A percentile compares a stretch with the other conserved stretches of the same genome.
These are phyloP conservation scores for Drosophila nr. medialis DNA, from an alignment of 2,888 invertebrate genomes.

Conservation along the genomic window DNA sequence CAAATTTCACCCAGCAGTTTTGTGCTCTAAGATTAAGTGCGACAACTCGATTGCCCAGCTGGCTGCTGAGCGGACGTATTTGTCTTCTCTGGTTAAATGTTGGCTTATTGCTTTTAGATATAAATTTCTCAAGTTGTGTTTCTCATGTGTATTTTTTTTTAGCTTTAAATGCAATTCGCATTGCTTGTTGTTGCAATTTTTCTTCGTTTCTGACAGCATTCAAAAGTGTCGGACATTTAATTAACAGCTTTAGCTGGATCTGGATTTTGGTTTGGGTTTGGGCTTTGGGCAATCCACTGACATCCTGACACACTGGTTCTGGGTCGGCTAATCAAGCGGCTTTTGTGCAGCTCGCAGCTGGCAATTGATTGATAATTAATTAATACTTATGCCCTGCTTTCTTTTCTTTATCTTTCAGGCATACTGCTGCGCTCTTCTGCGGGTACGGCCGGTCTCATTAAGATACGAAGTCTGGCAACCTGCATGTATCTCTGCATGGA, in stretches of 20 bases:
- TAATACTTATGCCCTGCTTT: constrained; percentile 56
- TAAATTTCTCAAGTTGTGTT: neutral
- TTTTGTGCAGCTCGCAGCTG: constrained; percentile 42
- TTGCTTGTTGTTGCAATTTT: constrained; percentile 23
- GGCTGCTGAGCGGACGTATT: constrained; percentile 18
- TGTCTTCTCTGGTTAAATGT: constrained; percentile 27
- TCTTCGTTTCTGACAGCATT: constrained; percentile 21
- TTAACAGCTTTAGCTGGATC: constrained; percentile 53
- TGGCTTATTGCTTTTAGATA: constrained; percentile 32
- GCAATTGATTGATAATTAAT: constrained; percentile 74
- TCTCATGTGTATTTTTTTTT: neutral
- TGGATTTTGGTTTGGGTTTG: neutral
- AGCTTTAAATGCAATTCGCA: constrained; percentile 3
- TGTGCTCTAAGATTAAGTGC: constrained; percentile 44
- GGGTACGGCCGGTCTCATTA: constrained; percentile 90
- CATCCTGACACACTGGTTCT: constrained; percentile 64
- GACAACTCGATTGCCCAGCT: constrained; percentile 21
- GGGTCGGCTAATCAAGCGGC: constrained; percentile 56
- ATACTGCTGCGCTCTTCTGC: constrained; percentile 90
- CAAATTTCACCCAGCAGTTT: constrained; percentile 53
- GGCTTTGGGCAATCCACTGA: constrained; percentile 42
- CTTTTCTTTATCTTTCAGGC: constrained; percentile 86
- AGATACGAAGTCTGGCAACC: constrained; percentile 94
- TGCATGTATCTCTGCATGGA: constrained; percentile 96
- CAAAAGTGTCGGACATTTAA: constrained; percentile 59